Evolutionary conservation across 2,797 vertebrate species (phyloP), one percentile per base, ranked within the genome.

Genomic region (Sardinella longiceps): DNA sequence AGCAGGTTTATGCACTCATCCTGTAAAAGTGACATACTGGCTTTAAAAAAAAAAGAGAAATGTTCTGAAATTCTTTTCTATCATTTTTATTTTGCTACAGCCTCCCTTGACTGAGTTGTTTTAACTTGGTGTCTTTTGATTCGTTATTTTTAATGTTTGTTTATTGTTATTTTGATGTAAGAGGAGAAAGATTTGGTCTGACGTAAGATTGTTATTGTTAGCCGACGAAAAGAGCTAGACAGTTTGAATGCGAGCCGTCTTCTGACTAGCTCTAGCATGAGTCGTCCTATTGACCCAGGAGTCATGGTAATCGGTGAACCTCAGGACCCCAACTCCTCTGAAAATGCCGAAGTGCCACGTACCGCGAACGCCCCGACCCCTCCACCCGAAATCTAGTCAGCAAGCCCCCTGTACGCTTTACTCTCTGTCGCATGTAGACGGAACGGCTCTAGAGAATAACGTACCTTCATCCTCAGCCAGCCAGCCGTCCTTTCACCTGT

Each of bases 1-100:
- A 90, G 90, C 91, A 90, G 83, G 87, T 94, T 92, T 94, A 90
- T 91, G 91, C 92, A 92, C 89, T 90, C 89, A 91, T 92, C 89
- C 84, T 84, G 92, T 92, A 87, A 88, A 92, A 83, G 86, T 86
- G 91, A 91, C 89, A 89, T 86, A 89, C 89, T 91, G 85, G 92
- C 82, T 85, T 74, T 66, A 12, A 30, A 33, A 74, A 74, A 66
- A 88, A 66, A 66, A 84, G 70, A 12, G 28, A 30, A 51, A 30
- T 48, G 39, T 46, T 66, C 60, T 28, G 60, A 66, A 25, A 28
- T n/a, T n/a, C n/a, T n/a, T 93, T 88, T 37, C 37, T 45, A 80
- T 51, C 39, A 58, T 86, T 89, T 86, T 53, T 88, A 28, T 83
- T 84, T 86, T 85, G 86, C 84, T 85, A 91, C 86, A 87, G 85